Conservation (phyloP, 2,888 invertebrate genomes). For the Nipponacmea schrenckii region DNA sequence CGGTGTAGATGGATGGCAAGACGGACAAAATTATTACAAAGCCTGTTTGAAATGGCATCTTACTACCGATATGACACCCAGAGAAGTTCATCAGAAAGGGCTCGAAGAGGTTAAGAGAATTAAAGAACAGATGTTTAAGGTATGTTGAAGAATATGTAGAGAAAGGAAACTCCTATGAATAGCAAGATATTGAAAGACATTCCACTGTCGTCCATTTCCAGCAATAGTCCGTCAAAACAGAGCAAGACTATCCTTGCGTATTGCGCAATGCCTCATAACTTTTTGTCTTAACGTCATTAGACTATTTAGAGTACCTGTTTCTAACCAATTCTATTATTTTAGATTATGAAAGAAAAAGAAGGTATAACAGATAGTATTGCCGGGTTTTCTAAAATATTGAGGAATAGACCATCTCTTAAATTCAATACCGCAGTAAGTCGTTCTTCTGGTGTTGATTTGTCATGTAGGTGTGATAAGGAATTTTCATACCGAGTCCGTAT, state of each 20-base stretch:
- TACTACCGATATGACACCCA: constrained; percentile 49
- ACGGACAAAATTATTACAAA: constrained; percentile 48
- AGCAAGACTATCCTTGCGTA: no score
- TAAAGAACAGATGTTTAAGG: constrained; percentile 40
- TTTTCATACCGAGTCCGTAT: no score
- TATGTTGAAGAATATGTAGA: constrained; percentile 14
- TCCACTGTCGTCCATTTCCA: no score
- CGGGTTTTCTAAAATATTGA: constrained; percentile 12
- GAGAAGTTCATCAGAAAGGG: constrained; percentile 62
- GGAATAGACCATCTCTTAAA: constrained; percentile 6
- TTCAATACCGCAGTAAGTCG: constrained; percentile 14
- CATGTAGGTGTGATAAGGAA: no score
- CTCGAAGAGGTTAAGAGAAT: constrained; percentile 61
- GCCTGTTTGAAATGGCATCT: constrained; percentile 60
- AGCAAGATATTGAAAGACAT: neutral
- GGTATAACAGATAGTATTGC: constrained; percentile 11
- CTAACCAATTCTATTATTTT: no score
- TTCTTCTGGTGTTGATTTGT: neutral
- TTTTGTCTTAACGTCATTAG: no score
- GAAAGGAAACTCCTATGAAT: neutral
- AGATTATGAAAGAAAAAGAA: constrained; percentile 12
- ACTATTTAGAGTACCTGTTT: no score
- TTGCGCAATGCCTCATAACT: no score
- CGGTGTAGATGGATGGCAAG: constrained; percentile 42
- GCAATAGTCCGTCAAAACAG: neutral